Percentiles rank a stretch among this genome's conserved stretches.
phyloP scores from a whole-genome alignment of 2,113 vertebrate species.

The crab-eating macaque (Macaca fascicularis) region DNA sequence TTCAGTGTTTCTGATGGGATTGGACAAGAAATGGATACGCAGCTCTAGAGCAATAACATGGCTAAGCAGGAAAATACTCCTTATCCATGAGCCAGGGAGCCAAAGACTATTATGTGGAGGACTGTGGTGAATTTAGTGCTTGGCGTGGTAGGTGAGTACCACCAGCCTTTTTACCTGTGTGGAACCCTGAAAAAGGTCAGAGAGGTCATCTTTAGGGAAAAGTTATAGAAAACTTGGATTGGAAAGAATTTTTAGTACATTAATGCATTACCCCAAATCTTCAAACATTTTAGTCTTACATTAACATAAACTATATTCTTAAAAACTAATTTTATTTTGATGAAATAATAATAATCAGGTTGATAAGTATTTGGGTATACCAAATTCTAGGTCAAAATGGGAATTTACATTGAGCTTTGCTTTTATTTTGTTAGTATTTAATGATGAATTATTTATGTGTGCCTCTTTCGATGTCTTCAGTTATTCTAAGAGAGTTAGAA shows the following conservation, averaged over 20 bases:
- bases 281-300: neutral
- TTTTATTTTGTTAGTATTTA: neutral
- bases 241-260: neutral
- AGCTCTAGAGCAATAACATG: neutral
- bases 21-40: neutral
- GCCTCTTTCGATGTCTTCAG: neutral
- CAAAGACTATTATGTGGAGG: neutral
- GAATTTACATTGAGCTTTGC: neutral
- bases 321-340: neutral
- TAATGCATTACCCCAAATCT: neutral
- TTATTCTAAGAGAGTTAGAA: neutral
- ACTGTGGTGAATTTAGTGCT: neutral
- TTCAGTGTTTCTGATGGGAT: neutral
- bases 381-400: neutral
- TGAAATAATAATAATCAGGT: neutral
- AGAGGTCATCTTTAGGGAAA: neutral
- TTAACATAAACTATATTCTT: neutral
- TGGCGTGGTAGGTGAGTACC: neutral
- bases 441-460: neutral
- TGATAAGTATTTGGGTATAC: neutral
- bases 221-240: neutral
- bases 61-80: neutral
- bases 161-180: neutral
- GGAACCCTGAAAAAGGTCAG: neutral
- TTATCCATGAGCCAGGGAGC: neutral